A percentile compares a stretch with the other conserved stretches of the same genome.
Conservation (phyloP, 2,113 vertebrate species). For the mouse (Mus musculus) region GRCm39 chrX:163467001-163467500, state of each 20-base stretch:
- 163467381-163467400: background rate
- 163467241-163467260: background rate
- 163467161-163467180: background rate
- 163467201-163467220: background rate
- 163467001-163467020: background rate
- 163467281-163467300: slow-evolving; percentile 8
- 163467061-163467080: background rate
- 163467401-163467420: background rate
- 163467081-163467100: background rate
- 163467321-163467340: slow-evolving; percentile 4
- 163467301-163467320: slow-evolving; percentile 33
- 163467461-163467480: slow-evolving; percentile 12
- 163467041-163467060: slow-evolving; percentile 21
- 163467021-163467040: background rate
- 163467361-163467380: background rate
- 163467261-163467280: slow-evolving; percentile 15
- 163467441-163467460: background rate
- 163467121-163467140: background rate
- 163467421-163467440: background rate
- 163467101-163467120: background rate
- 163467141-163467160: slow-evolving; percentile 30
- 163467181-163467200: slow-evolving; percentile 25
- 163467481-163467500: background rate
- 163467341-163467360: background rate
- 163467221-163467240: no score